A percentile compares a stretch with the other conserved stretches of the same genome.
These are phyloP conservation scores for Zoroaster sp. DNA, from an alignment of 53 echinoderm and acorn worm genomes.

Conservation along the genomic window DNA sequence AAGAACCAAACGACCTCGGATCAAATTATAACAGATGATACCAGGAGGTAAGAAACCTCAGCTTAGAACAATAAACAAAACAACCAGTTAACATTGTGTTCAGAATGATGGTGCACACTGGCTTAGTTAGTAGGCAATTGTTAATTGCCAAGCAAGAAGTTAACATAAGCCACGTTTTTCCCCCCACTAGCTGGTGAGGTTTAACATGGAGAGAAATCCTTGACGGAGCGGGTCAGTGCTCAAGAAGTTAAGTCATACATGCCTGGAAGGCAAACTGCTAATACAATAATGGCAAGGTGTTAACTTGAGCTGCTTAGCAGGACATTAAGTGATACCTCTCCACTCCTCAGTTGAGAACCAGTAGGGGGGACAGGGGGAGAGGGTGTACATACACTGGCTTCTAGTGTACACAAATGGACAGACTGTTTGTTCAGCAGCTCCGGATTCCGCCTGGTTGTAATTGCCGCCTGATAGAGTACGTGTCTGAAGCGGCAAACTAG, in stretches of 20 bases:
- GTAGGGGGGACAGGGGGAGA: neutral
- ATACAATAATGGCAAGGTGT: conserved; percentile 12
- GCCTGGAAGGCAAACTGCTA: neutral
- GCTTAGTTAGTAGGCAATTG: neutral
- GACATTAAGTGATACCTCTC: conserved; percentile 2
- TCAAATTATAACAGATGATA: neutral
- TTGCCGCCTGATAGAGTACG: conserved; percentile 51
- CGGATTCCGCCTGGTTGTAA: neutral
- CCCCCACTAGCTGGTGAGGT: too few relatives aligned
- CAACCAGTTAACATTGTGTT: neutral
- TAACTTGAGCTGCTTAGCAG: neutral
- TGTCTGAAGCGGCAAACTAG: neutral
- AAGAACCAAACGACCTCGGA: neutral
- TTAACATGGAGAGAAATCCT: neutral
- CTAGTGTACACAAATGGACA: neutral
- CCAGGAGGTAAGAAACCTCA: neutral
- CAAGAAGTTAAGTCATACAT: neutral
- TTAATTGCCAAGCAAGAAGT: neutral
- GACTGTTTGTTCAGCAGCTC: conserved; percentile 50
- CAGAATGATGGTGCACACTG: neutral
- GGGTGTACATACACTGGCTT: neutral
- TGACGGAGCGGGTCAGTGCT: neutral
- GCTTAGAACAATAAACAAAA: neutral
- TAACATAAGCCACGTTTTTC: neutral
- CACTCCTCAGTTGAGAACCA: neutral